Evolutionary conservation across 2,888 invertebrate genomes (phyloP), one percentile per base, ranked within the genome.

Genomic region (Cyrtodaria siliqua): DNA sequence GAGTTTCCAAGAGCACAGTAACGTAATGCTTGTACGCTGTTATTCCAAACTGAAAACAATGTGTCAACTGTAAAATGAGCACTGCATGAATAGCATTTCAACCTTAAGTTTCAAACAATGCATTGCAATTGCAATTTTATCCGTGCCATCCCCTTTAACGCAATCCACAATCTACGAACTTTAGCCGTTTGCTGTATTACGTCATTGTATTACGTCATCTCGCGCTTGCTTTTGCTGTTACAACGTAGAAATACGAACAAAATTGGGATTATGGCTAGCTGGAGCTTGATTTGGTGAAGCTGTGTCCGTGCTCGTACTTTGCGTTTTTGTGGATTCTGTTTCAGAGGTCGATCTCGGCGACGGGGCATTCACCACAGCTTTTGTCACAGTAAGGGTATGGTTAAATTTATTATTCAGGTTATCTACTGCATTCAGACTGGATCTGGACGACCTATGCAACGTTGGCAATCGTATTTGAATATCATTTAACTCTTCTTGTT

Each of bases 401-500:
- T 87, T 86, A 59, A 84, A 72, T 77, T 83, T 88, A 69, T 84
- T 86, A 71, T 86, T 86, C 53, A 84, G 62, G 38, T 77, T 78
- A 53, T 81, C 83, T 49, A 85, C 79, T 59, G 87, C 85, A 67
- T 87, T 87, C 47, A 90, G 86, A 60, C 89, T 90, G 29, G 90
- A 89, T 38, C 89, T 74, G 6, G 91, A 89, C 1, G 87, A 83
- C 23, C 89, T 76, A 68, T 89, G 85, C 26, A 83, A 64, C 24
- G 88, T 83, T 18, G 90, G 90, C 56, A 89, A 79, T 61, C 89
- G 85, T 40, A 91, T 89, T 76, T 89, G 89, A 47, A 90, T 87
- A 78, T 91, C 91, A 78, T 90, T 91, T 67, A 91, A 69, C 64
- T 91, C 91, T 57, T 90, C 90, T 26, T 86, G 87, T 27, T 87